Percentiles rank a stretch among this genome's conserved stretches.
phyloP scores from a whole-genome alignment of 1,140 invertebrate genomes.

The Magallana ariakensis region DNA sequence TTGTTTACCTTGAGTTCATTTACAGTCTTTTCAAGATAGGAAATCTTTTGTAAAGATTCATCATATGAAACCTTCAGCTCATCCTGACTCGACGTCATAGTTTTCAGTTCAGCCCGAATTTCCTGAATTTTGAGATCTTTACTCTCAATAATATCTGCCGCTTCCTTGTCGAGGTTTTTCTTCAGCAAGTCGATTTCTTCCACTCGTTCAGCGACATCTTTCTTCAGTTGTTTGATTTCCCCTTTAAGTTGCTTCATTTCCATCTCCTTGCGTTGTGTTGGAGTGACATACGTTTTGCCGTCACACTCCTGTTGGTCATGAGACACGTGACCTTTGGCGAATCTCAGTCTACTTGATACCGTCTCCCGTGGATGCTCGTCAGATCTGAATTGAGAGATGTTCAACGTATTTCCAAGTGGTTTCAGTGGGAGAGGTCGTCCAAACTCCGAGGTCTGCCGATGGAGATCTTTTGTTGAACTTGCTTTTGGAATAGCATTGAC shows the following conservation, averaged over 20 bases:
- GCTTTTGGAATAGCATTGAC: neutral
- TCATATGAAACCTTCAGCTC: slow-evolving; percentile 54
- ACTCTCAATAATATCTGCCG: slow-evolving; percentile 34
- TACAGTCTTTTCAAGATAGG: slow-evolving; percentile 52
- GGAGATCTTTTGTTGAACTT: neutral
- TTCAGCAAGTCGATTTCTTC: slow-evolving; percentile 56
- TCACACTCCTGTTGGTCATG: slow-evolving; percentile 55
- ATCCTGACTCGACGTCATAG: slow-evolving; percentile 46
- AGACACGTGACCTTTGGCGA: slow-evolving; percentile 60
- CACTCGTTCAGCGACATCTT: slow-evolving; percentile 55
- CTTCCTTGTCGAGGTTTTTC: slow-evolving; percentile 51
- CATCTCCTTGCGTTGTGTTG: slow-evolving; percentile 67
- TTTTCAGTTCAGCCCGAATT: slow-evolving; percentile 49
- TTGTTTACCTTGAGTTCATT: slow-evolving; percentile 55
- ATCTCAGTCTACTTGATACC: slow-evolving; percentile 60
- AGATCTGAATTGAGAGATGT: neutral
- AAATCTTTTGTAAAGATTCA: slow-evolving; percentile 51
- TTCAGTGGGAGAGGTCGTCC: neutral
- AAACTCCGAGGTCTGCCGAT: neutral
- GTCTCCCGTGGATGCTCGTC: slow-evolving; percentile 56
- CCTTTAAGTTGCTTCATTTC: slow-evolving; percentile 61
- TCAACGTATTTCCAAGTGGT: neutral
- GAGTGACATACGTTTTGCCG: slow-evolving; percentile 64
- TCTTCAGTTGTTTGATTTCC: slow-evolving; percentile 61
- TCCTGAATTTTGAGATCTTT: slow-evolving; percentile 52